These are phyloP conservation scores for Girardinichthys multiradiatus DNA, from an alignment of 2,113 vertebrate species.

Conservation along the genomic window DNA sequence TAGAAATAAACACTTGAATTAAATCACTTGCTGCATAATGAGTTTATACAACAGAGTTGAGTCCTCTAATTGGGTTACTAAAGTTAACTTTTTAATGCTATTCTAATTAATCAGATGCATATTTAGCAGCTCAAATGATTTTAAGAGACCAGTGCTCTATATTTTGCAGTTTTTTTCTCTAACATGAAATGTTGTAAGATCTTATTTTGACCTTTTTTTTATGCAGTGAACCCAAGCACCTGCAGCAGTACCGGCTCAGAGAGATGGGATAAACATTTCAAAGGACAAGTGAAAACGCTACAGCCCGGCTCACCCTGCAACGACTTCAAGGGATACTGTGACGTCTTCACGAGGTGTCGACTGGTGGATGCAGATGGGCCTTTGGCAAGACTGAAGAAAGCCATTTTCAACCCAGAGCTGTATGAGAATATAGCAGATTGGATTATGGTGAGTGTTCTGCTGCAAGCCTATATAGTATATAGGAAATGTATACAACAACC, in stretches of 20 bases:
- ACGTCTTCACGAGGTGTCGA: constrained; percentile 95
- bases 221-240: constrained; percentile 83
- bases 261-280: constrained; percentile 82
- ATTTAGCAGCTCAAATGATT: not conserved
- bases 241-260: constrained; percentile 90
- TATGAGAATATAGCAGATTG: constrained; percentile 97
- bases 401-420: constrained; percentile 94
- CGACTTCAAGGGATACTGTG: constrained; percentile 97
- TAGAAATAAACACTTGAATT: no score
- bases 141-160: not conserved
- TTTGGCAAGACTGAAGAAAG: constrained; percentile 94
- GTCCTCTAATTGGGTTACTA: no score
- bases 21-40: no score
- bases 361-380: constrained; percentile 97
- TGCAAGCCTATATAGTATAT: not conserved
- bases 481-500: not conserved
- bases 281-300: constrained; percentile 83
- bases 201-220: constrained; percentile 8
- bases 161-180: not conserved
- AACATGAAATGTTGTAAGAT: not conserved
- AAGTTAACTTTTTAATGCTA: not conserved
- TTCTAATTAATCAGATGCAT: not conserved
- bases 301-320: constrained; percentile 98
- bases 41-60: no score
- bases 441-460: constrained; percentile 90